These are phyloP conservation scores for Megaptera novaeangliae DNA, from an alignment of 2,113 vertebrate genomes.

Conservation along the genomic window DNA sequence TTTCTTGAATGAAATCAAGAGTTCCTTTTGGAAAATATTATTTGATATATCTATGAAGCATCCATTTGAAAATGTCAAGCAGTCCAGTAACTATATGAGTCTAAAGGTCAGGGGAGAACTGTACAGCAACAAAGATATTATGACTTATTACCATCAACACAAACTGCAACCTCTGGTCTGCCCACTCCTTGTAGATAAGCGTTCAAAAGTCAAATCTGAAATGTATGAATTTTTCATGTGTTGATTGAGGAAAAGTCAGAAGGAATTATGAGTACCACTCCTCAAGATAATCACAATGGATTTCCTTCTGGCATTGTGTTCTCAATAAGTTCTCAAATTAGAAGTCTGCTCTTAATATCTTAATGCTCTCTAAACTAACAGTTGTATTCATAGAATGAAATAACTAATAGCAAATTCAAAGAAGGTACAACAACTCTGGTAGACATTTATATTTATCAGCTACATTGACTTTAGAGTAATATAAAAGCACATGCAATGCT, in stretches of 20 bases:
- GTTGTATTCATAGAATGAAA: not conserved
- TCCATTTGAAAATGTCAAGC: constrained; percentile 49
- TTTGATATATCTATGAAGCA: constrained; percentile 23
- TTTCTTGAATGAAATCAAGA: not conserved
- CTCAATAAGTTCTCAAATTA: not conserved
- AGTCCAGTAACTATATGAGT: not conserved
- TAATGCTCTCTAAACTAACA: not conserved
- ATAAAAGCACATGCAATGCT: not conserved
- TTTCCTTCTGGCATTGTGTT: not conserved
- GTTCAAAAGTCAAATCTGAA: not conserved
- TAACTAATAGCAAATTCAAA: not conserved
- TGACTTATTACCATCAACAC: not conserved
- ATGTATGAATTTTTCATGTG: not conserved
- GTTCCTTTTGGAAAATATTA: constrained; percentile 19
- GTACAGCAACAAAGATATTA: constrained; percentile 4
- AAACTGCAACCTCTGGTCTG: not conserved
- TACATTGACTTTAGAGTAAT: not conserved
- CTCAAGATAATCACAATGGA: not conserved
- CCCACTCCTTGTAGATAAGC: not conserved
- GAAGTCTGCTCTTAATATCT: not conserved
- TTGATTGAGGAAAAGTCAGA: not conserved
- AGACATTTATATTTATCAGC: not conserved
- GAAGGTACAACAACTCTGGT: not conserved
- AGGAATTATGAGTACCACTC: not conserved
- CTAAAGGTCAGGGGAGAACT: constrained; percentile 34